Evolutionary conservation across 2,797 vertebrate species (phyloP).

Genomic region (Okamejei kenojei): DNA sequence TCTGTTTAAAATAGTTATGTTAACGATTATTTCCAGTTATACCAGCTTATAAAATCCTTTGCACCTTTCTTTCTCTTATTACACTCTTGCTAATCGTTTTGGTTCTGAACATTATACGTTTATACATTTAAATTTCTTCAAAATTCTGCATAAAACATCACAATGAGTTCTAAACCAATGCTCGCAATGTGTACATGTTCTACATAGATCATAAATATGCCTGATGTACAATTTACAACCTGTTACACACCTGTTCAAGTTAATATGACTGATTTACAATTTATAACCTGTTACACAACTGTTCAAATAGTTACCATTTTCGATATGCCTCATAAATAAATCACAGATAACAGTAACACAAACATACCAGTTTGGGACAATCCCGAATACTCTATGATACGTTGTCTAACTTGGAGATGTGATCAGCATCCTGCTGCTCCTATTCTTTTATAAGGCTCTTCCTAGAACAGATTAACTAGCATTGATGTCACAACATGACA

Average conservation of each 20-base stretch:
- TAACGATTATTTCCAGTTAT: not conserved
- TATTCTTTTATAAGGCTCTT: conserved; percentile 12
- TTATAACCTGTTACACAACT: not conserved
- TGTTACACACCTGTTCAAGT: not conserved
- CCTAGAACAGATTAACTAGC: not conserved
- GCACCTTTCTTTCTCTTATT: not conserved
- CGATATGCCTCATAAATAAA: not conserved
- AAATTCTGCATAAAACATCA: not conserved
- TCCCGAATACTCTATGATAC: not conserved
- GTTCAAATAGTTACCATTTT: not conserved
- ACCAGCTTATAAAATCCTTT: not conserved
- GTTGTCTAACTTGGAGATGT: not conserved
- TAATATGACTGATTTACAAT: not conserved
- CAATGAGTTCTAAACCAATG: not conserved
- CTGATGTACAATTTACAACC: not conserved
- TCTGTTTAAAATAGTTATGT: not conserved
- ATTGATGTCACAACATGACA: conserved; percentile 5
- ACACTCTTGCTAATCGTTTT: not conserved
- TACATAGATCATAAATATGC: not conserved
- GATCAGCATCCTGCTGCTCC: not conserved
- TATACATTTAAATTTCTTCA: not conserved
- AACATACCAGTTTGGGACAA: conserved; percentile 12
- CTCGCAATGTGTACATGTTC: not conserved
- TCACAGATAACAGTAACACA: not conserved
- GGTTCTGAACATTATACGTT: not conserved